phyloP scores from a whole-genome alignment of 2,797 vertebrate genomes.

The Neosalanx taihuensis region DNA sequence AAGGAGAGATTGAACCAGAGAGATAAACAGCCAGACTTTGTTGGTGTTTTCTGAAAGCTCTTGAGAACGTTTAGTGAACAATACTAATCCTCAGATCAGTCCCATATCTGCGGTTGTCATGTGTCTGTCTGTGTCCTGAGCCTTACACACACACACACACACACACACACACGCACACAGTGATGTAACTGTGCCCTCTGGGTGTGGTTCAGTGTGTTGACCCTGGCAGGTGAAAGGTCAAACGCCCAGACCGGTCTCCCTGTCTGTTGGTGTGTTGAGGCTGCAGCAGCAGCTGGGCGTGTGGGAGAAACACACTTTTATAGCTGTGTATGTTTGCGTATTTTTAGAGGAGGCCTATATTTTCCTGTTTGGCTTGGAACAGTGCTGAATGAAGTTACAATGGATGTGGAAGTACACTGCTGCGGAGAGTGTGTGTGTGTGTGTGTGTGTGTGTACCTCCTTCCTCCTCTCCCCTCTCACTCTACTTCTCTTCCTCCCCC shows the following conservation, averaged over 20 bases:
- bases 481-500: conserved; percentile 14
- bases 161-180: conserved; percentile 29
- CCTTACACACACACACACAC: conserved; percentile 22
- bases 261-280: neutral
- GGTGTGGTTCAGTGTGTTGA: conserved; percentile 45
- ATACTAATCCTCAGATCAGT: conserved; percentile 60
- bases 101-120: conserved; percentile 61
- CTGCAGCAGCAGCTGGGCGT: neutral
- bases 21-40: conserved; percentile 39
- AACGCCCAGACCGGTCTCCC: neutral
- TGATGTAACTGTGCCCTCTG: conserved; percentile 58
- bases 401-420: neutral
- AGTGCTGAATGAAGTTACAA: conserved; percentile 10
- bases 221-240: conserved; percentile 16
- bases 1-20: conserved; percentile 29
- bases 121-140: conserved; percentile 40
- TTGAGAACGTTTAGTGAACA: conserved; percentile 64
- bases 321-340: neutral
- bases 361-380: conserved; percentile 15
- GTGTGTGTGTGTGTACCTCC: neutral
- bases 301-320: conserved; percentile 20
- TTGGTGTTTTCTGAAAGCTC: conserved; percentile 50
- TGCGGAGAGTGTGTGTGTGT: conserved; percentile 2
- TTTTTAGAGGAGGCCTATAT: neutral
- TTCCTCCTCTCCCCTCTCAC: conserved; percentile 19